Conservation (phyloP, 2,888 invertebrate genomes). For the Melipona bicolor region DNA sequence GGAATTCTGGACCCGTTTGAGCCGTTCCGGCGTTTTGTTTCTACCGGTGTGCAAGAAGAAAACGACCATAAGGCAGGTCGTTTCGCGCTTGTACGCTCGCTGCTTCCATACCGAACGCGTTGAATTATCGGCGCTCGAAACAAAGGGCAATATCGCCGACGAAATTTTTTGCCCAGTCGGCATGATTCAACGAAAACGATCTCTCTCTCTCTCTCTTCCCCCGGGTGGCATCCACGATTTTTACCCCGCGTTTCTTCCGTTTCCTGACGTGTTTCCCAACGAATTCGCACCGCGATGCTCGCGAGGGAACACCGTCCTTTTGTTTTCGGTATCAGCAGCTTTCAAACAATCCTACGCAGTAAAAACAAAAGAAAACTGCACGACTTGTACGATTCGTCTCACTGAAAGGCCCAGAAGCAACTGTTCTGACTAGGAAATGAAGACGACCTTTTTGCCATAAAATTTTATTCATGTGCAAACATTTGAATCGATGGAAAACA, state of each 20-base stretch:
- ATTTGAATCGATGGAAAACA: too few species aligned
- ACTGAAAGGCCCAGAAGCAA: too few species aligned
- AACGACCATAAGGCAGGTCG: constrained; percentile 2
- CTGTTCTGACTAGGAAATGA: too few species aligned
- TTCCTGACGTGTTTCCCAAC: background rate
- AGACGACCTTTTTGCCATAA: too few species aligned
- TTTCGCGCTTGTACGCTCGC: background rate
- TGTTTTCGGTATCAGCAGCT: background rate
- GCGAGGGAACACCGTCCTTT: too few species aligned
- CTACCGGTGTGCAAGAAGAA: background rate
- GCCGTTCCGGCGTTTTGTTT: background rate
- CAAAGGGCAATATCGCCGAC: constrained; percentile 17
- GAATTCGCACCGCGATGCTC: background rate
- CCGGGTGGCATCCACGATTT: background rate
- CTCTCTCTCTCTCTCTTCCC: too few species aligned
- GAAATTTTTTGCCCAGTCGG: constrained; percentile 5
- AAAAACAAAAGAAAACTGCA: too few species aligned
- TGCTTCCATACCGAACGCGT: background rate
- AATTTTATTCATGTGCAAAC: too few species aligned
- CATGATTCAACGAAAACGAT: constrained; percentile 13
- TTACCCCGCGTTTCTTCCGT: background rate
- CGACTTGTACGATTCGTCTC: too few species aligned
- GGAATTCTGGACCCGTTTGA: background rate
- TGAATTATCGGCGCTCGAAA: constrained; percentile 26
- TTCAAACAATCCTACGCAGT: background rate